Evolutionary conservation across 2,113 vertebrate genomes (phyloP).

Genomic region (Rana temporaria): DNA sequence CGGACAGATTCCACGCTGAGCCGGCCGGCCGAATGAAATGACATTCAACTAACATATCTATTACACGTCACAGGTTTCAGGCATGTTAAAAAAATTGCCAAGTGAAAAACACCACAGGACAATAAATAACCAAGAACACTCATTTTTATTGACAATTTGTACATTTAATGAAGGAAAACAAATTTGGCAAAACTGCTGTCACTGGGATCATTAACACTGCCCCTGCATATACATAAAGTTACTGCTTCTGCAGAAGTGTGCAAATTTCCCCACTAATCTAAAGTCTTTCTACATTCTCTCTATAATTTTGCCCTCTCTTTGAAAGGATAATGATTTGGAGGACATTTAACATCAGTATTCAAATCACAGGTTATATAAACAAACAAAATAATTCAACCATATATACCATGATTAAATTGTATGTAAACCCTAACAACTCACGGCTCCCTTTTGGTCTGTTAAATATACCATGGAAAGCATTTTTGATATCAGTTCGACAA

Average conservation of each 20-base stretch:
- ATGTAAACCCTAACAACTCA: too few species aligned
- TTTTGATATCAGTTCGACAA: too few species aligned
- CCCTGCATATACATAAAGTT: background rate
- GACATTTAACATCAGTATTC: constrained; percentile 49
- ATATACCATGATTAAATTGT: constrained; percentile 62
- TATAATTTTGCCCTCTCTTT: background rate
- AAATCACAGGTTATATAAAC: constrained; percentile 64
- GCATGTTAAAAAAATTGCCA: too few species aligned
- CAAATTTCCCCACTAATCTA: background rate
- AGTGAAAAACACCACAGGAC: background rate
- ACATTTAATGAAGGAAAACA: constrained; percentile 49
- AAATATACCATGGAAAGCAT: too few species aligned
- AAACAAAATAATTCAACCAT: constrained; percentile 59
- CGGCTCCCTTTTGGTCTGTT: too few species aligned
- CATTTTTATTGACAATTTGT: constrained; percentile 52
- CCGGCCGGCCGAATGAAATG: too few species aligned
- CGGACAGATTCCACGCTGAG: too few species aligned
- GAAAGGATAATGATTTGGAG: constrained; percentile 13
- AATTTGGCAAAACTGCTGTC: constrained; percentile 42
- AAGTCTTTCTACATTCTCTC: constrained; percentile 31
- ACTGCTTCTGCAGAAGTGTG: background rate
- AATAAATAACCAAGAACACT: constrained; percentile 45
- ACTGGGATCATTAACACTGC: constrained; percentile 31
- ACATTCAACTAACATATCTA: too few species aligned
- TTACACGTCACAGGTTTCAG: too few species aligned